Evolutionary conservation across 2,113 vertebrate species (phyloP), one percentile per base, ranked within the genome.

Genomic region (Syngnathus scovelli): DNA sequence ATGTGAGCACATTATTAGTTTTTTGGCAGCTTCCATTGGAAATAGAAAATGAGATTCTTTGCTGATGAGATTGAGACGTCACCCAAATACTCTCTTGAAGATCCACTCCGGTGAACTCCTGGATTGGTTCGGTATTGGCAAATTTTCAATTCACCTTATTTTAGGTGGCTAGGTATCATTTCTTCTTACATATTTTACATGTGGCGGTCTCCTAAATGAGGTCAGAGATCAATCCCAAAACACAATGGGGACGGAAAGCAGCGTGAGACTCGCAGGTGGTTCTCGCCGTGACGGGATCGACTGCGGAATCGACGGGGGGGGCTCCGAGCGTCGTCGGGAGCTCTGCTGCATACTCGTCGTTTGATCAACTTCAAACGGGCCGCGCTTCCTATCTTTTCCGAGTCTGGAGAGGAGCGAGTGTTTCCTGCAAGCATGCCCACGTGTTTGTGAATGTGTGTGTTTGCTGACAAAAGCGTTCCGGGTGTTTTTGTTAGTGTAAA

Each of bases 341-440:
- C 82, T 79, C 77, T 74, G 86, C 86, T 87, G 88, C 82, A 89
- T 89, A 87, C 85, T 58, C 81, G 6, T 33, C 67, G 83, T 90
- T 90, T 90, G 87, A 90, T 90, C 88, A 87, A 61, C 88, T 89
- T 90, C 86, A 89, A 90, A 89, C 85, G 69, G 77, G 27, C 78
- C 76, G 68, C 67, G 13, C 83, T 82, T 77, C 78, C 82, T 85
- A 7, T 79, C 78, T 82, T 58, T 81, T 33, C 48, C 27, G 70
- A 75, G 66, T 67, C 41, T 65, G 54, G 58, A 79, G 76, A 71
- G 13, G 72, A 49, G 71, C 8, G 55, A 19, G 59, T 37, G 23
- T 43, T 62, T 62, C n/a, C 39, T 64, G 56, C 15, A 8, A 18
- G 33, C 36, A 16, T 43, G 60, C 38, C 13, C 55, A 36, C 27